Evolutionary conservation across 2,113 vertebrate species (phyloP).

Genomic region (Sclerurus mexicanus): DNA sequence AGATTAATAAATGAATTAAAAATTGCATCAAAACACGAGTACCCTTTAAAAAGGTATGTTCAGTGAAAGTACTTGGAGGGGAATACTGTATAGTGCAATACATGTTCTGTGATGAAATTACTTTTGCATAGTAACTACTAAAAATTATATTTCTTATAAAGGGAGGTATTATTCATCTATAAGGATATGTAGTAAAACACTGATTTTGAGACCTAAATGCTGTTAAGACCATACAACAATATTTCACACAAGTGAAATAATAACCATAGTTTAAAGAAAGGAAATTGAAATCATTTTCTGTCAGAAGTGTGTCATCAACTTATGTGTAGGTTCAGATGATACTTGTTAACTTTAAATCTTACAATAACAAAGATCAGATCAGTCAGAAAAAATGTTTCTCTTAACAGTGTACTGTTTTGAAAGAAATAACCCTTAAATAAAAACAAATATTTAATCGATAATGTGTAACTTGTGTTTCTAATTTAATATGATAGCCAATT

Average conservation of each 20-base stretch:
- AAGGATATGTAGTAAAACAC: not conserved
- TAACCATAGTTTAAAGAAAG: not conserved
- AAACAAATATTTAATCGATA: not conserved
- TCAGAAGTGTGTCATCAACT: not conserved
- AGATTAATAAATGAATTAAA: constrained; percentile 17
- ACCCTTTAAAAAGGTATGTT: not conserved
- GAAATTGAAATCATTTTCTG: not conserved
- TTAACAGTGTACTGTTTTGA: not conserved
- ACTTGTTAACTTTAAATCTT: not conserved
- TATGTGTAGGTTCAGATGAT: not conserved
- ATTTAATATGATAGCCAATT: not conserved
- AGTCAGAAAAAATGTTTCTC: not conserved
- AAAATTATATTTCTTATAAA: not conserved
- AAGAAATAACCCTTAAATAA: not conserved
- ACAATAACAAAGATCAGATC: not conserved
- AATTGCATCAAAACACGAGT: not conserved
- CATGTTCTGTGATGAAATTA: not conserved
- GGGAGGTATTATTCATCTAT: not conserved
- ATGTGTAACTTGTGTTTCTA: not conserved
- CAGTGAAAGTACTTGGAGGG: not conserved
- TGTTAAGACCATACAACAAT: not conserved
- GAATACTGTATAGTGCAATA: not conserved
- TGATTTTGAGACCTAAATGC: not conserved
- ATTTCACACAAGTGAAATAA: not conserved
- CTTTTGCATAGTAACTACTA: not conserved